A percentile compares a stretch with the other conserved stretches of the same genome.
These are phyloP conservation scores for Andrena fulva DNA, from an alignment of 2,888 invertebrate species.

Conservation along the genomic window DNA sequence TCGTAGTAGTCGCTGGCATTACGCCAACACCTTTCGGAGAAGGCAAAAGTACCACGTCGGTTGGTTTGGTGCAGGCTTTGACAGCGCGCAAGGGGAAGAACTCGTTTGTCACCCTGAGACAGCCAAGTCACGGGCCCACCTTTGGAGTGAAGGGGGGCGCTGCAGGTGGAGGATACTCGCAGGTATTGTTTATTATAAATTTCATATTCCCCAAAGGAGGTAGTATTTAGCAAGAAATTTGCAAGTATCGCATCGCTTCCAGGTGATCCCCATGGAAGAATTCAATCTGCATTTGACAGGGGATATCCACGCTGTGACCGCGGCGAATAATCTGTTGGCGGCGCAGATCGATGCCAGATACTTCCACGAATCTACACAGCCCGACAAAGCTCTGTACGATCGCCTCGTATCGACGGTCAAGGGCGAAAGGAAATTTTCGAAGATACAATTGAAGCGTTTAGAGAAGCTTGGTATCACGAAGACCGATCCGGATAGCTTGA, in stretches of 20 bases:
- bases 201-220: background rate
- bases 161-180: constrained; percentile 99
- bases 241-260: constrained; percentile 63
- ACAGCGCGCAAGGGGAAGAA: constrained; percentile 93
- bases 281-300: constrained; percentile 99
- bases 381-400: constrained; percentile 93
- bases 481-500: constrained; percentile 93
- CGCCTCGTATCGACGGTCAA: constrained; percentile 95
- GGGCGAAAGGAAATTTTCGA: constrained; percentile 92
- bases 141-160: constrained; percentile 99
- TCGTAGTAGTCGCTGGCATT: constrained; percentile 97
- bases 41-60: constrained; percentile 98
- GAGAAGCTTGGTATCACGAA: constrained; percentile 92
- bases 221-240: background rate
- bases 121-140: constrained; percentile 99
- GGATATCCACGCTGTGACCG: constrained; percentile 98
- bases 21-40: constrained; percentile 99
- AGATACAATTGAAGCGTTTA: constrained; percentile 93
- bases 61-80: constrained; percentile 97
- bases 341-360: constrained; percentile 98
- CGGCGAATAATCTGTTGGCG: constrained; percentile 98
- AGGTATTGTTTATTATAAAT: constrained; percentile 85
- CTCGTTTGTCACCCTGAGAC: constrained; percentile 96
- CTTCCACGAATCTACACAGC: constrained; percentile 98
- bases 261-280: constrained; percentile 99